phyloP scores from a whole-genome alignment of 2,113 vertebrate species.

The Pithys albifrons region DNA sequence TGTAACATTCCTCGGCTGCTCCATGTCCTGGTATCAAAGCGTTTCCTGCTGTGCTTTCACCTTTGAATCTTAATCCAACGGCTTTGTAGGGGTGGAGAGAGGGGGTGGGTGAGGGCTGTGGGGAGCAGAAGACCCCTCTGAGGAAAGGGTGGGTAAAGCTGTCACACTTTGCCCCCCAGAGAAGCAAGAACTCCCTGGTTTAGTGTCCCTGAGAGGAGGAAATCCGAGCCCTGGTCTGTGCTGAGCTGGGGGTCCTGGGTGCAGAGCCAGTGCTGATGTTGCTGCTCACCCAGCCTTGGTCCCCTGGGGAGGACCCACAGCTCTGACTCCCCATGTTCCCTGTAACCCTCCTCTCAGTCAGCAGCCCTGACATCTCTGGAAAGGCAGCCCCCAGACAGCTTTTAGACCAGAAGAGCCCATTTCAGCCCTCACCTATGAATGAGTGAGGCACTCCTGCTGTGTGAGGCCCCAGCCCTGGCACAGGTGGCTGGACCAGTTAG shows the following conservation, averaged over 20 bases:
- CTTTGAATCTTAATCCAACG: constrained; percentile 60
- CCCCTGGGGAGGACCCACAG: background rate
- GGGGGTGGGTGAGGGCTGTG: background rate
- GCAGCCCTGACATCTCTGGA: background rate
- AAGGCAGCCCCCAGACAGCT: background rate
- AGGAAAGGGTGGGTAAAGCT: background rate
- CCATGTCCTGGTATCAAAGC: constrained; percentile 56
- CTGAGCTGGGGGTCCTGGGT: background rate
- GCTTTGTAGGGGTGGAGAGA: constrained; percentile 28
- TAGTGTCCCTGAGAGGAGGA: background rate
- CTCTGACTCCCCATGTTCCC: background rate
- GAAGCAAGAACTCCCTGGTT: background rate
- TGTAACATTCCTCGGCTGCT: constrained; percentile 57
- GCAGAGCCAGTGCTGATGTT: background rate
- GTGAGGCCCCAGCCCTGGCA: background rate
- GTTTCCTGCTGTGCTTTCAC: constrained; percentile 50
- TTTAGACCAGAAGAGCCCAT: background rate
- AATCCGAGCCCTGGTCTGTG: background rate
- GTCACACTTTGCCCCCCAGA: background rate
- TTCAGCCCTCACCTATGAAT: background rate
- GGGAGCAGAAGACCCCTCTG: background rate
- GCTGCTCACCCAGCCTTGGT: background rate
- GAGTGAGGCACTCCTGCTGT: background rate
- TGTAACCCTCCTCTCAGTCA: background rate
- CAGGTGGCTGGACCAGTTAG: background rate